Percentiles rank a stretch among this genome's conserved stretches.
Evolutionary conservation across 2,113 vertebrate genomes (phyloP).

Genomic region (Elephantulus edwardii): DNA sequence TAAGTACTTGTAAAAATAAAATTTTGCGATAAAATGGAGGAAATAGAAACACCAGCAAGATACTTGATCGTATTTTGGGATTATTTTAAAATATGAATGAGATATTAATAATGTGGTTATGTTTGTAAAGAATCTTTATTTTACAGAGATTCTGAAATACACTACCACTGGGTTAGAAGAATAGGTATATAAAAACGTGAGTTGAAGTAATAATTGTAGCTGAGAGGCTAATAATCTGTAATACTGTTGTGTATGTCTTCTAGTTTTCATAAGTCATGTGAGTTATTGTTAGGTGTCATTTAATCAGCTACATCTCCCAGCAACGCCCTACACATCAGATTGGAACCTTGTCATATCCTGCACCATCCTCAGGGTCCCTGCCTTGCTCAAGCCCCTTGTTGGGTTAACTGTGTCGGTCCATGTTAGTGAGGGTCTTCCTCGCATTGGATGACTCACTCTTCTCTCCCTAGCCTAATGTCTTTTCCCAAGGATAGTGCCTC

Average conservation of each 20-base stretch:
- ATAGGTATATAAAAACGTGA: background rate
- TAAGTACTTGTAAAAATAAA: constrained; percentile 41
- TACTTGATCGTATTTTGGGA: background rate
- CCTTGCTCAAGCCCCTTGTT: no score
- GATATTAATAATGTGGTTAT: background rate
- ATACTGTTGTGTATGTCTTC: background rate
- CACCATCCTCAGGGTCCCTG: no score
- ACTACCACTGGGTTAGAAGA: background rate
- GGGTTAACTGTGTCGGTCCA: no score
- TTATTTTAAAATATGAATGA: constrained; percentile 16
- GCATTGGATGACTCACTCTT: no score
- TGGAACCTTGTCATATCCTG: no score
- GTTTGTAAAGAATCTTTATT: constrained; percentile 28
- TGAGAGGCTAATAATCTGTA: constrained; percentile 6
- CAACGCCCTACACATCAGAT: no score
- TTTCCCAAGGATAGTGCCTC: no score
- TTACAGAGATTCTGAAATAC: constrained; percentile 4
- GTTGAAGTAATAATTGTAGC: background rate
- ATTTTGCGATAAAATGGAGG: background rate
- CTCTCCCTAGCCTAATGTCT: no score
- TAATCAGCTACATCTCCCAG: no score
- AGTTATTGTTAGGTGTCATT: no score
- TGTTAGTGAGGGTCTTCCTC: no score
- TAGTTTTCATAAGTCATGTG: constrained; percentile 6
- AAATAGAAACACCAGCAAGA: background rate